Evolutionary conservation across 2,888 invertebrate species (phyloP).

Genomic region (Villa cingulata): DNA sequence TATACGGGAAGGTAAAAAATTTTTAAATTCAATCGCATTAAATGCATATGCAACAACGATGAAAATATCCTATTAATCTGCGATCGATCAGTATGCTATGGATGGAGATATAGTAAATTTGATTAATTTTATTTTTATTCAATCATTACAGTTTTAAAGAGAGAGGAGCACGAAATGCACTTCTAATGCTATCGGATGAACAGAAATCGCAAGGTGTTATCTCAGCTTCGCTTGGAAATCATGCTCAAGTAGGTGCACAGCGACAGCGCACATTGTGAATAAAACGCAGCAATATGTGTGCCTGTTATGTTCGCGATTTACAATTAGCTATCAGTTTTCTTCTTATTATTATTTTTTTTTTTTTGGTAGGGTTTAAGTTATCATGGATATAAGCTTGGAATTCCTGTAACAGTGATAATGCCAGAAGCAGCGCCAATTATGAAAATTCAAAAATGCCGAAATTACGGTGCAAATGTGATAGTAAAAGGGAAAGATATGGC

Average conservation of each 20-base stretch:
- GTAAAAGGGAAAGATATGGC: conserved; percentile 61
- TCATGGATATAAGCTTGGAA: conserved; percentile 55
- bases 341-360: no score
- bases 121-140: conserved; percentile 1
- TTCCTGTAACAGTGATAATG: conserved; percentile 84
- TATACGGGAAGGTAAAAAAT: conserved; percentile 73
- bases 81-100: no score
- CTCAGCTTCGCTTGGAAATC: conserved; percentile 88
- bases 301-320: no score
- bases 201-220: conserved; percentile 68
- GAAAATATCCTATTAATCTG: no score
- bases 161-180: conserved; percentile 77
- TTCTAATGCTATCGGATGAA: conserved; percentile 58
- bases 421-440: conserved; percentile 88
- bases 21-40: background rate
- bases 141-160: conserved; percentile 97
- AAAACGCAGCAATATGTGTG: no score
- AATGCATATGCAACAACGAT: no score
- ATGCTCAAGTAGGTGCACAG: conserved; percentile 54
- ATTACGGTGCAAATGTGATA: conserved; percentile 73
- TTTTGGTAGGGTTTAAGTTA: conserved; percentile 45
- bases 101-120: no score
- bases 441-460: conserved; percentile 82
- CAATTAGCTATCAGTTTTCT: no score
- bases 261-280: no score